phyloP scores from a whole-genome alignment of 2,113 vertebrate species.

The Erythrolamprus reginae region DNA sequence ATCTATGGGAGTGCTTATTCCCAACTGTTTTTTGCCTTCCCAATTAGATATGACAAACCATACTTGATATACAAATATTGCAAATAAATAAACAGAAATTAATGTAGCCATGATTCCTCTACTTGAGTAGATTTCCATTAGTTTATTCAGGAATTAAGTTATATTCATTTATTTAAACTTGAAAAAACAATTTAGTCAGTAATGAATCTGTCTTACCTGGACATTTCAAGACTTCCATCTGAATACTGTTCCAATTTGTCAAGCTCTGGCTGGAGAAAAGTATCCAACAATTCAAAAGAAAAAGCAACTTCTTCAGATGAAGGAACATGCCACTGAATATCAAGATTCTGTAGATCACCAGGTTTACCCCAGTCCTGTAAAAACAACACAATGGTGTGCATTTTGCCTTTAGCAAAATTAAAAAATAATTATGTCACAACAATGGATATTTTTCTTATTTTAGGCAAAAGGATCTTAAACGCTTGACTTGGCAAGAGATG shows the following conservation, averaged over 20 bases:
- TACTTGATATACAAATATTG: too few species aligned
- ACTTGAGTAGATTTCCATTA: neutral
- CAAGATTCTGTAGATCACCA: conserved; percentile 91
- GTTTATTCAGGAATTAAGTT: neutral
- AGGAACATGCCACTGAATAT: conserved; percentile 94
- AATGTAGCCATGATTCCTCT: too few species aligned
- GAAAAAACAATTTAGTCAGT: neutral
- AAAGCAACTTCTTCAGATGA: conserved; percentile 84
- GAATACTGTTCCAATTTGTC: conserved; percentile 79
- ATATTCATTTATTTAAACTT: neutral
- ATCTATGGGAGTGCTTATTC: too few species aligned
- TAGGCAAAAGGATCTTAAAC: neutral
- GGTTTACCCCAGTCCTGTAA: conserved; percentile 94
- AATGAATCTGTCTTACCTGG: conserved; percentile 69
- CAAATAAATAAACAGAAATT: too few species aligned
- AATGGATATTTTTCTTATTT: neutral
- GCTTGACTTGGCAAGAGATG: neutral
- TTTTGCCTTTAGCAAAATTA: neutral
- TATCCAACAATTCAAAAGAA: conserved; percentile 86
- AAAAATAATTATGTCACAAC: neutral
- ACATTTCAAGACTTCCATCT: conserved; percentile 85
- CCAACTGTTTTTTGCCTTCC: too few species aligned
- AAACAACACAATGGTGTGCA: conserved; percentile 8
- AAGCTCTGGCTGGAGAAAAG: conserved; percentile 92
- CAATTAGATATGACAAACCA: too few species aligned